Evolutionary conservation across 2,113 vertebrate genomes (phyloP).

Genomic region (Eclectus roratus): DNA sequence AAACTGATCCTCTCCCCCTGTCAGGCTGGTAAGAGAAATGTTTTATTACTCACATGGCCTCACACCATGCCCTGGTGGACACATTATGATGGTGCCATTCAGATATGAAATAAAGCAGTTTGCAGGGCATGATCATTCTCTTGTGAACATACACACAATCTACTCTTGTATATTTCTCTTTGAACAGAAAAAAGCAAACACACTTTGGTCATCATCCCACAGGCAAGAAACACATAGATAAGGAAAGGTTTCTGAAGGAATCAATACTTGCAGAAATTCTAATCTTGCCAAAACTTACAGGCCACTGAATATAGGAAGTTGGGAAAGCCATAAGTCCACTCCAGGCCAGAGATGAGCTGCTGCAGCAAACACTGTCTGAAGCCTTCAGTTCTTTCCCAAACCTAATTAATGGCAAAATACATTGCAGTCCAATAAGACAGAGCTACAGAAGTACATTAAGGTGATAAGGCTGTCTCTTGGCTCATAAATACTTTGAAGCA

Average conservation of each 20-base stretch:
- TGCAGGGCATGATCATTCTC: not conserved
- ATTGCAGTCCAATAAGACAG: not conserved
- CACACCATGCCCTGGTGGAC: not conserved
- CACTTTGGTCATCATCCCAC: not conserved
- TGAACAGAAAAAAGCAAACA: not conserved
- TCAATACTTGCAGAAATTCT: not conserved
- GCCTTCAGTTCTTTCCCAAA: not conserved
- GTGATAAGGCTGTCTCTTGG: not conserved
- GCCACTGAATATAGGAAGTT: not conserved
- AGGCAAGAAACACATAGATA: not conserved
- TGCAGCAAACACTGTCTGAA: not conserved
- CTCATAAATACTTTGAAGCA: not conserved
- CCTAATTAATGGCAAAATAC: not conserved
- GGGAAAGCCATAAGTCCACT: not conserved
- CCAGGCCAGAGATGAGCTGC: not conserved
- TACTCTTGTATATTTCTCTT: not conserved
- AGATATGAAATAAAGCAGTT: not conserved
- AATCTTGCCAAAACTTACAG: not conserved
- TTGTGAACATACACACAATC: not conserved
- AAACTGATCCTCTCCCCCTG: not conserved
- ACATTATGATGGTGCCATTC: not conserved
- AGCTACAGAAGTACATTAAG: not conserved
- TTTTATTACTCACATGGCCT: not conserved
- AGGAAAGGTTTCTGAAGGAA: not conserved
- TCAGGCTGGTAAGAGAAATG: not conserved